Evolutionary conservation across 2,888 invertebrate species (phyloP).

Genomic region (Cactoblastis cactorum): DNA sequence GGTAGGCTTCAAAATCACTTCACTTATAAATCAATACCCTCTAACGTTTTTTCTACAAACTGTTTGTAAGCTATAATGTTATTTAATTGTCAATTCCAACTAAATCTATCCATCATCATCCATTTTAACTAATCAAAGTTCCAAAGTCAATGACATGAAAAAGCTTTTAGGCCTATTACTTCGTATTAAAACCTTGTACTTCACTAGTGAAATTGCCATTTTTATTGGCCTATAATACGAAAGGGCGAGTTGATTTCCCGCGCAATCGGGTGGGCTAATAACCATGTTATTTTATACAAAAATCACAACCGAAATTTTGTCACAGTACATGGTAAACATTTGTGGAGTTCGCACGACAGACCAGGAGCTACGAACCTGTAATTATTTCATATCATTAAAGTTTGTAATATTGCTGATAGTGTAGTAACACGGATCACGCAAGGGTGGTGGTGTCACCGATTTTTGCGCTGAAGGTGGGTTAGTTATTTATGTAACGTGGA

Average conservation of each 20-base stretch:
- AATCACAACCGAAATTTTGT: constrained; percentile 33
- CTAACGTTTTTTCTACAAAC: neutral
- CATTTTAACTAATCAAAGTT: neutral
- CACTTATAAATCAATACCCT: too few relatives aligned
- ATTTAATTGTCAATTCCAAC: neutral
- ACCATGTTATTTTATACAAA: constrained; percentile 14
- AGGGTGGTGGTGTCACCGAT: constrained; percentile 15
- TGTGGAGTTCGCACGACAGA: constrained; percentile 48
- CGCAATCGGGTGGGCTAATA: constrained; percentile 27
- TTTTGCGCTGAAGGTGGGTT: constrained; percentile 25
- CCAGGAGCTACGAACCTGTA: neutral
- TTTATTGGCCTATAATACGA: constrained; percentile 19
- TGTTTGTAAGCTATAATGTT: neutral
- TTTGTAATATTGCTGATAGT: constrained; percentile 11
- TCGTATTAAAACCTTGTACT: constrained; percentile 16
- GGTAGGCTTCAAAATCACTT: too few relatives aligned
- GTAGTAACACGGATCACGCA: constrained; percentile 25
- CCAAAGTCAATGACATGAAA: constrained; percentile 12
- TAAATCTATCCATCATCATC: neutral
- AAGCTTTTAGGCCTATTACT: constrained; percentile 29
- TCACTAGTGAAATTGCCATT: constrained; percentile 22
- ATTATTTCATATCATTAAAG: constrained; percentile 15
- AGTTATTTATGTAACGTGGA: constrained; percentile 19
- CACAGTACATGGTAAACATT: constrained; percentile 50
- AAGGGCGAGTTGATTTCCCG: constrained; percentile 26